Conservation (phyloP, 2,113 vertebrate genomes). For the Protobothrops flavoviridis region DNA sequence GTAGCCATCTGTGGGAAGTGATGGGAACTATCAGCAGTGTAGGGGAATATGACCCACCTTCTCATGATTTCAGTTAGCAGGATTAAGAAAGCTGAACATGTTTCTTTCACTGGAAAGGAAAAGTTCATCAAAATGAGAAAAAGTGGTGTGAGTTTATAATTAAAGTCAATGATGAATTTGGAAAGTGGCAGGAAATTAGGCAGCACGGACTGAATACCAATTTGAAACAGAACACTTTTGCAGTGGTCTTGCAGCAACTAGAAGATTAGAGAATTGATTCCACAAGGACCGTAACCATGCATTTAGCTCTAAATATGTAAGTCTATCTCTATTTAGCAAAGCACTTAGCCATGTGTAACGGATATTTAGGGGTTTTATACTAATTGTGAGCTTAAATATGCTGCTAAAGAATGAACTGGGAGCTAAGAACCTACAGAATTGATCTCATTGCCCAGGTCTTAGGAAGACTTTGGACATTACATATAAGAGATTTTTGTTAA, state of each 20-base stretch:
- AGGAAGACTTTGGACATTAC: not conserved
- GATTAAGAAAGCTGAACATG: not conserved
- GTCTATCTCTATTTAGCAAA: slow-evolving; percentile 22
- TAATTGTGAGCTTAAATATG: slow-evolving; percentile 16
- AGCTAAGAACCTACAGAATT: not conserved
- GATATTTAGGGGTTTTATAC: slow-evolving; percentile 18
- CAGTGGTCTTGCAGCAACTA: slow-evolving; percentile 8
- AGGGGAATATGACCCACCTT: not conserved
- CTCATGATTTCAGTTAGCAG: slow-evolving; percentile 1
- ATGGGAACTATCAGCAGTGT: not conserved
- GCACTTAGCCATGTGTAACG: not conserved
- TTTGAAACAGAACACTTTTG: not conserved
- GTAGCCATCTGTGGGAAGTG: not conserved
- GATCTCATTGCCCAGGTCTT: slow-evolving; percentile 4
- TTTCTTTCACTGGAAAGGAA: slow-evolving; percentile 28
- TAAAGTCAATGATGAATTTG: slow-evolving; percentile 32
- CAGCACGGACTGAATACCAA: slow-evolving; percentile 4
- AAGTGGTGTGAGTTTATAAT: slow-evolving; percentile 35
- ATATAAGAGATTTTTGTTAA: not conserved
- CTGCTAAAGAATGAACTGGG: slow-evolving; percentile 2
- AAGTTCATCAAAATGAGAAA: slow-evolving; percentile 24
- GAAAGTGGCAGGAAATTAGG: slow-evolving; percentile 22
- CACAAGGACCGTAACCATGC: not conserved
- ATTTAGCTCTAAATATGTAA: slow-evolving; percentile 30
- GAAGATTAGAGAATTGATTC: slow-evolving; percentile 22